phyloP scores from a whole-genome alignment of 1,140 invertebrate species.

The Drosophila truncata region DNA sequence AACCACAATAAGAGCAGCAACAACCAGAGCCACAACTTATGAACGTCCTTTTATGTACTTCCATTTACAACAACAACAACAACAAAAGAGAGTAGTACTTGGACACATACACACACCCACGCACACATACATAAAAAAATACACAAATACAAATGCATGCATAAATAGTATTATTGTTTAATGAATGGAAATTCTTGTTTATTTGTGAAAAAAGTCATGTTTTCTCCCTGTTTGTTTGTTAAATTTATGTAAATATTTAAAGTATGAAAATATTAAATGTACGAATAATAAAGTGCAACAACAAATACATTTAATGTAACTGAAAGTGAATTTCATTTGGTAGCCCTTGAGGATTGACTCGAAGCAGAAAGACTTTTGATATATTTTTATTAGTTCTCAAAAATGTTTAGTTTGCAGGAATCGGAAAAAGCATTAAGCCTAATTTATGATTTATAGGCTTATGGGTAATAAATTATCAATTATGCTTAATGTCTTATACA shows the following conservation, averaged over 20 bases:
- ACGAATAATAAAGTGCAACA: constrained; percentile 84
- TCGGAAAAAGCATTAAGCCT: no score
- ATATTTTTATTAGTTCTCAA: neutral
- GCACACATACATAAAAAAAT: constrained; percentile 43
- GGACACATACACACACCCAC: constrained; percentile 39
- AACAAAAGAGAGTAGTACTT: constrained; percentile 41
- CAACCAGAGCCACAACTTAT: constrained; percentile 53
- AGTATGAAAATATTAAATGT: constrained; percentile 83
- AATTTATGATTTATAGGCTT: no score
- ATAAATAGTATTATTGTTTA: constrained; percentile 83
- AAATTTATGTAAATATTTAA: constrained; percentile 84
- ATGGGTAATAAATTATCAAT: neutral
- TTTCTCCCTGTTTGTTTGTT: constrained; percentile 83
- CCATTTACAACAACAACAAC: constrained; percentile 38
- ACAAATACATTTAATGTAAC: constrained; percentile 84
- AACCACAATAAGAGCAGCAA: constrained; percentile 18
- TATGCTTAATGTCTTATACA: neutral
- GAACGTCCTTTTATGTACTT: constrained; percentile 80
- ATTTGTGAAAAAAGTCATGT: constrained; percentile 83
- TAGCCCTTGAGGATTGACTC: neutral
- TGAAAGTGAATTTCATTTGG: constrained; percentile 28
- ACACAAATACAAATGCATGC: constrained; percentile 76
- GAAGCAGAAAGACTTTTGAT: neutral
- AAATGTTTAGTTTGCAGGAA: neutral
- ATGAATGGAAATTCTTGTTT: constrained; percentile 84